A percentile compares a stretch with the other conserved stretches of the same genome.
phyloP scores from a whole-genome alignment of 1,140 invertebrate genomes.

The Chrysoperla carnea region DNA sequence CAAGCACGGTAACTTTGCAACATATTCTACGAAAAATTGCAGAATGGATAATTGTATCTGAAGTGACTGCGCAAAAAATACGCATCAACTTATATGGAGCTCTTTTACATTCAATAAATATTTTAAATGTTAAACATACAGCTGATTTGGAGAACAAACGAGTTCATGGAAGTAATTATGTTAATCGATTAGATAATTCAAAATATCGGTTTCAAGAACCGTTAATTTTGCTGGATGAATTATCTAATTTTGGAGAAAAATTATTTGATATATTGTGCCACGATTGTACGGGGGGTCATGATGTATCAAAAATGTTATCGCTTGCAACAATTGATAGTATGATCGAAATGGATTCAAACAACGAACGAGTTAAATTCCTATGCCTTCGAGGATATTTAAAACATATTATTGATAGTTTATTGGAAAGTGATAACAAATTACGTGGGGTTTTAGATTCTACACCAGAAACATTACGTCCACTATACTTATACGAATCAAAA shows the following conservation, averaged over 20 bases:
- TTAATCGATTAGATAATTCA: slow-evolving; percentile 42
- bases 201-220: slow-evolving; percentile 8
- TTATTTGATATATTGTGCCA: slow-evolving; percentile 67
- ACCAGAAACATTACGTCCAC: slow-evolving; percentile 47
- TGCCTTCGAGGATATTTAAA: slow-evolving; percentile 66
- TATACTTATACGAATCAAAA: slow-evolving; percentile 80
- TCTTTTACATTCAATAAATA: slow-evolving; percentile 55
- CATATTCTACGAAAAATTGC: slow-evolving; percentile 48
- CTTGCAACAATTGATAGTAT: slow-evolving; percentile 65
- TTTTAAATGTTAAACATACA: slow-evolving; percentile 37
- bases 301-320: slow-evolving; percentile 76
- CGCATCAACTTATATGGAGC: slow-evolving; percentile 70
- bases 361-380: slow-evolving; percentile 56
- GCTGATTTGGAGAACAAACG: slow-evolving; percentile 13
- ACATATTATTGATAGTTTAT: slow-evolving; percentile 62
- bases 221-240: slow-evolving; percentile 29
- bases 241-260: slow-evolving; percentile 57
- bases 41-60: slow-evolving; percentile 52
- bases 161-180: slow-evolving; percentile 19
- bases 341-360: slow-evolving; percentile 52
- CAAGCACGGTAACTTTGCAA: slow-evolving; percentile 26
- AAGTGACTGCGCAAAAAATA: slow-evolving; percentile 54
- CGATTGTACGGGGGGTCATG: slow-evolving; percentile 73
- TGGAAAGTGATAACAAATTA: slow-evolving; percentile 55
- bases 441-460: slow-evolving; percentile 45